phyloP scores from a whole-genome alignment of 2,113 vertebrate genomes.

The Psammodynastes pulverulentus region DNA sequence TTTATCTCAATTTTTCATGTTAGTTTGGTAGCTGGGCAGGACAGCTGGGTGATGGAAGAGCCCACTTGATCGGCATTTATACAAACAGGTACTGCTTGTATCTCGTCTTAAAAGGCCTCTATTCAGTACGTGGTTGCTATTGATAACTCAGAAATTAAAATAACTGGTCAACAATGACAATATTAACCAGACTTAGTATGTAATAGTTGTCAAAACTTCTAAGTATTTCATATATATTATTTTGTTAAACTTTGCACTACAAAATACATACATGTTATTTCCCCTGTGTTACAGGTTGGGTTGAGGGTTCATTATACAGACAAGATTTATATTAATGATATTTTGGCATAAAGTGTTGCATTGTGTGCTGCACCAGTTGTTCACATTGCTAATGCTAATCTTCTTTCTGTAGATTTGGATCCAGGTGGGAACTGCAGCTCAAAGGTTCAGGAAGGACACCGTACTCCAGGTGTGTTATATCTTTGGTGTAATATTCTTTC shows the following conservation, averaged over 20 bases:
- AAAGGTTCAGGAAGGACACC: constrained; percentile 85
- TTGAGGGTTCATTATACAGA: not conserved
- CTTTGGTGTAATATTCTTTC: not conserved
- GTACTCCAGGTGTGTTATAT: constrained; percentile 71
- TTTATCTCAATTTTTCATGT: constrained; percentile 29
- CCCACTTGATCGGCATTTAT: constrained; percentile 75
- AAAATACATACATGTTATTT: not conserved
- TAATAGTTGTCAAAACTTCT: not conserved
- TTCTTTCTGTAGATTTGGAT: constrained; percentile 68
- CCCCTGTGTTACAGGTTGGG: not conserved
- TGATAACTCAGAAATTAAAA: not conserved
- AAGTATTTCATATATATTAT: not conserved
- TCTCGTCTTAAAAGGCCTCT: constrained; percentile 22
- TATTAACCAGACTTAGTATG: not conserved
- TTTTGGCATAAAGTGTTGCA: not conserved
- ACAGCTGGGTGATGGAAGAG: constrained; percentile 82
- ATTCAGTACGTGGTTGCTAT: not conserved
- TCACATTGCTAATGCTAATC: not conserved
- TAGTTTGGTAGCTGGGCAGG: constrained; percentile 83
- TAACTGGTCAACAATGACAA: not conserved
- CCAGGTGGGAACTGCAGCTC: constrained; percentile 80
- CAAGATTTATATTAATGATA: not conserved
- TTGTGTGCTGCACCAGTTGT: not conserved
- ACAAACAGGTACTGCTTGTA: constrained; percentile 72
- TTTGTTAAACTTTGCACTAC: not conserved